A percentile compares a stretch with the other conserved stretches of the same genome.
phyloP scores from a whole-genome alignment of 2,113 vertebrate genomes.

The Tragelaphus imberbis region DNA sequence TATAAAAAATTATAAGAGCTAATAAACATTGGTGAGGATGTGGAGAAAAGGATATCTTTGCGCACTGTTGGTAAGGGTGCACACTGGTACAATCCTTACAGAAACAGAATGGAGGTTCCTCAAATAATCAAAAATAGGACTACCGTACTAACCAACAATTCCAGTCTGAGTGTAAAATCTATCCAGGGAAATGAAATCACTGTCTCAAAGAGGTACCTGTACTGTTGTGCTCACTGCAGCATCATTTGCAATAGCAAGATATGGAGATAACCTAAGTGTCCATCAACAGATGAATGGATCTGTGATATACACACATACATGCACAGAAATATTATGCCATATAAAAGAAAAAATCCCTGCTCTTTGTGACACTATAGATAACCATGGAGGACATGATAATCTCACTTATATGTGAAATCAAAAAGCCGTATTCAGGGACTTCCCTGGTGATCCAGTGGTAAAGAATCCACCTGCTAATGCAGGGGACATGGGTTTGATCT shows the following conservation, averaged over 20 bases:
- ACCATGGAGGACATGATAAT: neutral
- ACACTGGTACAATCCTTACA: neutral
- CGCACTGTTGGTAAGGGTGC: neutral
- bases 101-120: neutral
- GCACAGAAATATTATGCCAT: neutral
- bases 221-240: neutral
- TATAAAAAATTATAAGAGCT: neutral
- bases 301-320: neutral
- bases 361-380: neutral
- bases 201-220: neutral
- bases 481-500: neutral
- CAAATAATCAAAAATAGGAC: neutral
- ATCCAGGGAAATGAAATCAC: neutral
- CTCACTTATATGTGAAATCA: neutral
- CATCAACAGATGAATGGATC: neutral
- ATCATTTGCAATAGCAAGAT: neutral
- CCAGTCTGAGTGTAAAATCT: neutral
- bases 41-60: neutral
- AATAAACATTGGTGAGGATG: neutral
- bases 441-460: neutral
- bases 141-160: neutral
- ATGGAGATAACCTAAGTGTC: neutral
- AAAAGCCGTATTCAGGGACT: neutral
- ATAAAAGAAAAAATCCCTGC: neutral
- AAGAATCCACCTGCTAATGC: neutral